A percentile compares a stretch with the other conserved stretches of the same genome.
Evolutionary conservation across 2,113 vertebrate genomes (phyloP).

Genomic region (Vimba vimba): DNA sequence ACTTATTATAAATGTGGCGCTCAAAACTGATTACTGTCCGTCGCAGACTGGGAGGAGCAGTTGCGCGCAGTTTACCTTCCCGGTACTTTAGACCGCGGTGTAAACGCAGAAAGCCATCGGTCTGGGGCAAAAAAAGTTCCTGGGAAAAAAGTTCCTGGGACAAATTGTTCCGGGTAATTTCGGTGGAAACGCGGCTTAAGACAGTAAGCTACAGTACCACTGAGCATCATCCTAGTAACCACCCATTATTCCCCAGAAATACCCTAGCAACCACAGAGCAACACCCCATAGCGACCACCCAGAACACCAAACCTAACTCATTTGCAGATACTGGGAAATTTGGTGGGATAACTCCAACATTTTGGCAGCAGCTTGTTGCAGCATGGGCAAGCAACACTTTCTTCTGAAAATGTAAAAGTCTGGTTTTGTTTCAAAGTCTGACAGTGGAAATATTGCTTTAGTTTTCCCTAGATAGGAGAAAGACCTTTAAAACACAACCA

Average conservation of each 20-base stretch:
- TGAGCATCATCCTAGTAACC: not conserved
- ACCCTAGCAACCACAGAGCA: not conserved
- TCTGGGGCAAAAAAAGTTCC: no score
- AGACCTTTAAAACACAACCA: conserved; percentile 17
- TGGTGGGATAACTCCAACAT: not conserved
- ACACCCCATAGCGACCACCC: not conserved
- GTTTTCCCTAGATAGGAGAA: conserved; percentile 22
- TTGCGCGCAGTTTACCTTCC: no score
- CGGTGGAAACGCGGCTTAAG: no score
- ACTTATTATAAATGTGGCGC: no score
- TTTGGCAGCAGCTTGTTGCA: not conserved
- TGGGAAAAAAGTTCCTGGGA: no score
- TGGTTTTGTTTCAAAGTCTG: conserved; percentile 11
- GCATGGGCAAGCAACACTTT: not conserved
- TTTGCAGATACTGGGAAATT: not conserved
- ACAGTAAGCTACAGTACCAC: not conserved
- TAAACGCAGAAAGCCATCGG: no score
- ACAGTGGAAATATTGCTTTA: not conserved
- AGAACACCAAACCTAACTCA: not conserved
- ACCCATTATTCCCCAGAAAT: not conserved
- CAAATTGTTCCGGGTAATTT: no score
- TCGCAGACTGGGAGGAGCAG: no score
- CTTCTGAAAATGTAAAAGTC: not conserved
- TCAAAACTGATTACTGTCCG: no score
- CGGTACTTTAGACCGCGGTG: no score